These are phyloP conservation scores for Drosophila parvula DNA, from an alignment of 1,140 invertebrate species.

Conservation along the genomic window DNA sequence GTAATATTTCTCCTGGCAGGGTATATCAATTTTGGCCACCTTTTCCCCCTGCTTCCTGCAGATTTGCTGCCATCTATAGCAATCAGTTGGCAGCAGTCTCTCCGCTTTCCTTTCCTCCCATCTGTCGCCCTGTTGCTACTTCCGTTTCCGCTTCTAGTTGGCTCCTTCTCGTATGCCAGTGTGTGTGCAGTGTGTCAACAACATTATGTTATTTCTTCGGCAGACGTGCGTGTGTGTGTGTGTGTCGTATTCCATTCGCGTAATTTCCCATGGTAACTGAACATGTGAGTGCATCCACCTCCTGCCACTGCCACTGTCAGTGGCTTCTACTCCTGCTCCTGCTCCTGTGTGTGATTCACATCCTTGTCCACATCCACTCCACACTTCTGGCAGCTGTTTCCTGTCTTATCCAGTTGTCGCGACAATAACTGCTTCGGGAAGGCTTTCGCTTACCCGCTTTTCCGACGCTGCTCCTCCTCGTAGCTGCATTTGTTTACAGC, in stretches of 20 bases:
- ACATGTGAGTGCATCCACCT: slow-evolving; percentile 61
- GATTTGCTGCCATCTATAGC: slow-evolving; percentile 38
- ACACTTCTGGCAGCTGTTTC: slow-evolving; percentile 32
- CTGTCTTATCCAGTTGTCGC: slow-evolving; percentile 55
- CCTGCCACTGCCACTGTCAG: not conserved
- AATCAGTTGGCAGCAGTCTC: slow-evolving; percentile 59
- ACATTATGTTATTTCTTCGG: slow-evolving; percentile 65
- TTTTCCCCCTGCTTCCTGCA: not conserved
- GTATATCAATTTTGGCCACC: slow-evolving; percentile 10
- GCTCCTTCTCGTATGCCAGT: slow-evolving; percentile 13
- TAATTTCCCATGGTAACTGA: slow-evolving; percentile 78
- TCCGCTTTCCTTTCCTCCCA: slow-evolving; percentile 40
- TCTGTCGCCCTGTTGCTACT: slow-evolving; percentile 69
- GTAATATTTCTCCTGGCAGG: not conserved
- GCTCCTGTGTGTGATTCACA: slow-evolving; percentile 4
- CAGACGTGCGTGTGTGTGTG: slow-evolving; percentile 21
- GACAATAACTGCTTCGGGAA: slow-evolving; percentile 56
- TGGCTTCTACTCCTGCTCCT: not conserved
- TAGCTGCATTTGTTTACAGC: slow-evolving; percentile 56
- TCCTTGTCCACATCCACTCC: slow-evolving; percentile 8
- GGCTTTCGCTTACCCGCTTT: slow-evolving; percentile 31
- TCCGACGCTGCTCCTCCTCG: not conserved
- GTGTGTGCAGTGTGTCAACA: slow-evolving; percentile 67
- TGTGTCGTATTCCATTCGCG: slow-evolving; percentile 69
- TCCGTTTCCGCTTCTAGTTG: slow-evolving; percentile 78